Conservation (phyloP, 2,888 invertebrate species). For the Lamellibrachia columna region DNA sequence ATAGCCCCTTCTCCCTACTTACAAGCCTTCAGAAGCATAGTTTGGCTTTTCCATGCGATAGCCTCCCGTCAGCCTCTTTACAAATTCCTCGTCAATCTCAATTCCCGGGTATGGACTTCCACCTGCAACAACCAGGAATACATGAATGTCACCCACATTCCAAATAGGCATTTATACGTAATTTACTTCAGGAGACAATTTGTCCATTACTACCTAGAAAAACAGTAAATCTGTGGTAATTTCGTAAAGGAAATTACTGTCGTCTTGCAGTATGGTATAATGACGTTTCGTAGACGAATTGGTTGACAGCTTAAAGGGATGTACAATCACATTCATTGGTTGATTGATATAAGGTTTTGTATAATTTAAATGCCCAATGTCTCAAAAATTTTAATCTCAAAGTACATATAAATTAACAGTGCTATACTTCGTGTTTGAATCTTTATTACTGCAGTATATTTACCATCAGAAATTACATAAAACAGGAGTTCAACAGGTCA, state of each 20-base stretch:
- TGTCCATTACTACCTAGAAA: neutral
- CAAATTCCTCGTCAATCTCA: slow-evolving; percentile 62
- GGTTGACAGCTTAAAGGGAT: neutral
- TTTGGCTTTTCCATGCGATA: slow-evolving; percentile 62
- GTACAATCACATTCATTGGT: no score
- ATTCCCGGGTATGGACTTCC: slow-evolving; percentile 63
- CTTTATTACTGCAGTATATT: no score
- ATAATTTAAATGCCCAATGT: no score
- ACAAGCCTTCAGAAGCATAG: slow-evolving; percentile 60
- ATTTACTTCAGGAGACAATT: neutral
- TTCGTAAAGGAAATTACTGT: no score
- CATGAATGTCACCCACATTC: neutral
- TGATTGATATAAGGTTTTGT: no score
- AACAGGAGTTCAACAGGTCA: no score
- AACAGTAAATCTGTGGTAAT: no score
- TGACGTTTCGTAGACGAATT: neutral
- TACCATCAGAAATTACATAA: no score
- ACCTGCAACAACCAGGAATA: slow-evolving; percentile 40
- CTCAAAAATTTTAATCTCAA: no score
- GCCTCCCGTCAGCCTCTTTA: slow-evolving; percentile 57
- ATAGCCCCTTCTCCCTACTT: slow-evolving; percentile 39
- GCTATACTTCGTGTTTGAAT: no score
- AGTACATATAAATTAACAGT: no score
- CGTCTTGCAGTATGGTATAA: no score
- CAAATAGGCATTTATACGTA: neutral